phyloP scores from a whole-genome alignment of 2,113 vertebrate genomes.

The Hippocampus barbouri region DNA sequence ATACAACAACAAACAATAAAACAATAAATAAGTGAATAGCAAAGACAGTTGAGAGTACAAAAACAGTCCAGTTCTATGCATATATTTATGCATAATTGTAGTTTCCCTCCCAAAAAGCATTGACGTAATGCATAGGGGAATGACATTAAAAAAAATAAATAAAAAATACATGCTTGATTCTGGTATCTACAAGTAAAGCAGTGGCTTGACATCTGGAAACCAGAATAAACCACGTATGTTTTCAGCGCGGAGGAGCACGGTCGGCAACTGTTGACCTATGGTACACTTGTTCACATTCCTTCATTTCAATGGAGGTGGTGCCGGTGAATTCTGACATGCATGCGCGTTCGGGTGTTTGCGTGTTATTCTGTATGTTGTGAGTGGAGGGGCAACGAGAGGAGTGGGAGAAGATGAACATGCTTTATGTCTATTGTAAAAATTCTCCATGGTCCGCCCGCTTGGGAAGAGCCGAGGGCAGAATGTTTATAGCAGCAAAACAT shows the following conservation, averaged over 20 bases:
- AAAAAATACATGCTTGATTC: background rate
- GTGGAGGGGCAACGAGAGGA: conserved; percentile 42
- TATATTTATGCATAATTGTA: background rate
- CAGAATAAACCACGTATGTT: too few relatives aligned
- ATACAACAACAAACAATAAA: too few relatives aligned
- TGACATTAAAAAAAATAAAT: background rate
- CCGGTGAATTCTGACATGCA: conserved; percentile 55
- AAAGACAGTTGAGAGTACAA: background rate
- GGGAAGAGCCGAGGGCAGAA: conserved; percentile 76
- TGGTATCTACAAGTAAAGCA: conserved; percentile 5
- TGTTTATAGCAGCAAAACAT: conserved; percentile 75
- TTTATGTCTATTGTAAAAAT: conserved; percentile 77
- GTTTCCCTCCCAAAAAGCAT: background rate
- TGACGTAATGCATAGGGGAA: background rate
- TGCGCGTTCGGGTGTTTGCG: conserved; percentile 42
- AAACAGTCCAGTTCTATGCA: background rate
- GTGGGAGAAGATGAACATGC: conserved; percentile 68
- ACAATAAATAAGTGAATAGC: background rate
- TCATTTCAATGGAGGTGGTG: conserved; percentile 55
- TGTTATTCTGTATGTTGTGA: conserved; percentile 47
- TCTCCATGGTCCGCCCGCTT: conserved; percentile 73
- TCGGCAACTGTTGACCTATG: conserved; percentile 38
- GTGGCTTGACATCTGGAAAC: background rate
- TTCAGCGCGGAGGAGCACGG: conserved; percentile 8
- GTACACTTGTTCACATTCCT: conserved; percentile 34